A percentile compares a stretch with the other conserved stretches of the same genome.
Evolutionary conservation across 2,113 vertebrate genomes (phyloP).

Genomic region (Otus sunia): DNA sequence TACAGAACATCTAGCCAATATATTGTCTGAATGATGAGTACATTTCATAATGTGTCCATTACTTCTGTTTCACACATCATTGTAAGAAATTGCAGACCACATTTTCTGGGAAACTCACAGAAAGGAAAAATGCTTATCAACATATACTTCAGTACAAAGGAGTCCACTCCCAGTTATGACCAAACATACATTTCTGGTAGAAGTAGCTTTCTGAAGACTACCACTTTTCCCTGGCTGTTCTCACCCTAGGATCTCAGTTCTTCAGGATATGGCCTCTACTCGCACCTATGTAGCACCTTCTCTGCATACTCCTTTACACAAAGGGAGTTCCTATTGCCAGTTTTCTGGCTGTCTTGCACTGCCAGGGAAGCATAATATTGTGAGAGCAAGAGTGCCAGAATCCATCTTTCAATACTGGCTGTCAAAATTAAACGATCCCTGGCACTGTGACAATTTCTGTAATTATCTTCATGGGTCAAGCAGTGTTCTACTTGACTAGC

Average conservation of each 20-base stretch:
- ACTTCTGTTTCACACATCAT: not conserved
- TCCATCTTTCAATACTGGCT: not conserved
- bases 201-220: not conserved
- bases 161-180: not conserved
- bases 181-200: not conserved
- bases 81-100: not conserved
- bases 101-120: not conserved
- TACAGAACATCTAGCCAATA: not conserved
- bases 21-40: not conserved
- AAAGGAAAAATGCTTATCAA: not conserved
- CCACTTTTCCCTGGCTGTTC: not conserved
- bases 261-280: not conserved
- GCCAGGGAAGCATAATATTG: not conserved
- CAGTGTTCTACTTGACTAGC: slow-evolving; percentile 5
- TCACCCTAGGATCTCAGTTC: not conserved
- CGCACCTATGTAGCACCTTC: not conserved
- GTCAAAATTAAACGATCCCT: slow-evolving; percentile 15
- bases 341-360: not conserved
- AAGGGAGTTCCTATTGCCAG: not conserved
- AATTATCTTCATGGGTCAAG: slow-evolving; percentile 6
- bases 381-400: not conserved
- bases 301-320: not conserved
- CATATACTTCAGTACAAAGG: not conserved
- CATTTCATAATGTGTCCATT: not conserved
- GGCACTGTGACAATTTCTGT: not conserved